Evolutionary conservation across 2,888 invertebrate species (phyloP).

Genomic region (Arge pagana): DNA sequence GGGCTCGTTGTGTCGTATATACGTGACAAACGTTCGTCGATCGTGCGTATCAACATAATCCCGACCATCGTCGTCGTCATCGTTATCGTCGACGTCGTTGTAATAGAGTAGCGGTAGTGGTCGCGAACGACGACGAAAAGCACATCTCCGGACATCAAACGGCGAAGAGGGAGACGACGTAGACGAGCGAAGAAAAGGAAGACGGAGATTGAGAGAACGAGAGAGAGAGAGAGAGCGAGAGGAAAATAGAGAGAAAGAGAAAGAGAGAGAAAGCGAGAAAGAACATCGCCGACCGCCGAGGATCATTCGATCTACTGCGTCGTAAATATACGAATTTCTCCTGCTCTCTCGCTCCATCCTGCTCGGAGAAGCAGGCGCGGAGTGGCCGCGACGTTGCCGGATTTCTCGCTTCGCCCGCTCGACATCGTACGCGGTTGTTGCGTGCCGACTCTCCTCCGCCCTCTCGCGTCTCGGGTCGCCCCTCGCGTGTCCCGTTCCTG

Average conservation of each 20-base stretch:
- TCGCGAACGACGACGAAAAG: no score
- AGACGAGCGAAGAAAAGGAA: conserved; percentile 28
- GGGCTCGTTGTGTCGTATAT: no score
- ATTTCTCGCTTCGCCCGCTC: not conserved
- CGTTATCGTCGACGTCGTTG: no score
- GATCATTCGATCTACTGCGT: no score
- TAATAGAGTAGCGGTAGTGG: no score
- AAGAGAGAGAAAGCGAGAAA: not conserved
- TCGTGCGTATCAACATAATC: no score
- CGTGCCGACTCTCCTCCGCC: not conserved
- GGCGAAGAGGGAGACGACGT: conserved; percentile 11
- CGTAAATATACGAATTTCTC: no score
- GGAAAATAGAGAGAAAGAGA: not conserved
- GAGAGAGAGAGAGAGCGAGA: conserved; percentile 4
- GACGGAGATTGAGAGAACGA: conserved; percentile 11
- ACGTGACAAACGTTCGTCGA: no score
- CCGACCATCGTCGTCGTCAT: no score
- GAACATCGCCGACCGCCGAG: no score
- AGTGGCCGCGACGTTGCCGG: conserved; percentile 30
- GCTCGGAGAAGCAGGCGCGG: conserved; percentile 28
- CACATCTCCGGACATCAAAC: no score
- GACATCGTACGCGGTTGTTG: not conserved
- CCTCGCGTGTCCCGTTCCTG: not conserved
- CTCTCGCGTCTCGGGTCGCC: not conserved
- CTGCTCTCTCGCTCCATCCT: no score